A percentile compares a stretch with the other conserved stretches of the same genome.
phyloP scores from a whole-genome alignment of 1,140 invertebrate species.

The Lamellibrachia luymesi region DNA sequence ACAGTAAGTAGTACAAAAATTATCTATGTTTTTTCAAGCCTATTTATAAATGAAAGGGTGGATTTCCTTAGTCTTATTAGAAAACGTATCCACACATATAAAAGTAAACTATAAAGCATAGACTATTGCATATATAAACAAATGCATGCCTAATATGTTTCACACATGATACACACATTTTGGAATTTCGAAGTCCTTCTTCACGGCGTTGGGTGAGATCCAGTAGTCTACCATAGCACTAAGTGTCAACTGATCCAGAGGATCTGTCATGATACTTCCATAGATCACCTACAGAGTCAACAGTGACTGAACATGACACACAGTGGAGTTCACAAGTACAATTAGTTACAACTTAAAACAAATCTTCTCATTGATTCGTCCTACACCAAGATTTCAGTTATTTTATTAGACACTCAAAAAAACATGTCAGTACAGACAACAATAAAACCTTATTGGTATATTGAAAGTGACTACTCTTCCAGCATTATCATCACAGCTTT shows the following conservation, averaged over 20 bases:
- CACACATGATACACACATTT: constrained; percentile 10
- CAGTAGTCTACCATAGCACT: constrained; percentile 55
- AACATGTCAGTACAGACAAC: too few species aligned
- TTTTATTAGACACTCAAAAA: too few species aligned
- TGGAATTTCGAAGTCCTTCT: constrained; percentile 52
- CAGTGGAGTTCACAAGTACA: too few species aligned
- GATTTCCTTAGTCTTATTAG: neutral
- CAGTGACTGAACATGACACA: constrained; percentile 19
- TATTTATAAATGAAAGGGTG: neutral
- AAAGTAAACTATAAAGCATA: neutral
- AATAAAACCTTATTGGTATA: too few species aligned
- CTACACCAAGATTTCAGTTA: too few species aligned
- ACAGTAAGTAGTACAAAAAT: neutral
- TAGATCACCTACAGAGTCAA: constrained; percentile 47
- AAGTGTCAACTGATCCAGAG: constrained; percentile 48
- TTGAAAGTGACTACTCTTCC: too few species aligned
- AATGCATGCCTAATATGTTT: neutral
- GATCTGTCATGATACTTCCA: constrained; percentile 48
- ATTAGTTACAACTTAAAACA: too few species aligned
- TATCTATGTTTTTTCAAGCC: too few species aligned
- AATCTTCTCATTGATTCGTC: too few species aligned
- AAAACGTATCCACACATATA: too few species aligned
- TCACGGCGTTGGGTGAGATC: constrained; percentile 50
- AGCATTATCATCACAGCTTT: too few species aligned
- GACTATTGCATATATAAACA: neutral